Percentiles rank a stretch among this genome's conserved stretches.
These are phyloP conservation scores for Eptesicus fuscus DNA, from an alignment of 2,113 vertebrate genomes.

Conservation along the genomic window DNA sequence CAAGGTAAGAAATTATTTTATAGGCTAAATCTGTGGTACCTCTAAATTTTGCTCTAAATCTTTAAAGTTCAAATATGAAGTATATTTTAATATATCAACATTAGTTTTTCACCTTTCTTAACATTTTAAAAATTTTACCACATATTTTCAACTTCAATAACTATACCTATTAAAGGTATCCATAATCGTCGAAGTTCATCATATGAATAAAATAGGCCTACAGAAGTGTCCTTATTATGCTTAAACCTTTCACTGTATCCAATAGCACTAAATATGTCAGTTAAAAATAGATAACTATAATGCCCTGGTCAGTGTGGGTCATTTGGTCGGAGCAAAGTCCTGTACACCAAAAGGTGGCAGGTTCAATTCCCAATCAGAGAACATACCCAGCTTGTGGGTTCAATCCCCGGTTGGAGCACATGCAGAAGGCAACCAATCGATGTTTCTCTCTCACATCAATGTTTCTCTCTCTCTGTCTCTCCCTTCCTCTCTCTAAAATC, in stretches of 20 bases:
- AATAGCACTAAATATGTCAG: not conserved
- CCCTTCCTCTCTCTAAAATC: not conserved
- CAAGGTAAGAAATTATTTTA: not conserved
- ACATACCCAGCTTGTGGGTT: not conserved
- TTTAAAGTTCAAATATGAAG: slow-evolving; percentile 9
- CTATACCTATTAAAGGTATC: not conserved
- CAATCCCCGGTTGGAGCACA: not conserved
- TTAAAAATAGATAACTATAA: not conserved
- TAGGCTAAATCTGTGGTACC: not conserved
- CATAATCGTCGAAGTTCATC: not conserved
- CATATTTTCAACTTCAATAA: slow-evolving; percentile 22
- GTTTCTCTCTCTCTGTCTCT: not conserved
- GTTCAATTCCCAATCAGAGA: not conserved
- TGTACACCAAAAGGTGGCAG: not conserved
- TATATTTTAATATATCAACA: not conserved
- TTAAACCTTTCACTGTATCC: not conserved
- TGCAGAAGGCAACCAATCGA: not conserved
- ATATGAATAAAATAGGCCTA: not conserved
- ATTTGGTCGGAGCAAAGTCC: not conserved
- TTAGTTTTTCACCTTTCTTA: not conserved
- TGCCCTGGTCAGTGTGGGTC: not conserved
- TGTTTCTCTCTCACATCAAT: not conserved
- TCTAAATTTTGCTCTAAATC: not conserved
- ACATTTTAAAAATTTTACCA: not conserved
- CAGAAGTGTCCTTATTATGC: not conserved